Evolutionary conservation across 2,113 vertebrate species (phyloP), one percentile per base, ranked within the genome.

Genomic region (Osmerus mordax): DNA sequence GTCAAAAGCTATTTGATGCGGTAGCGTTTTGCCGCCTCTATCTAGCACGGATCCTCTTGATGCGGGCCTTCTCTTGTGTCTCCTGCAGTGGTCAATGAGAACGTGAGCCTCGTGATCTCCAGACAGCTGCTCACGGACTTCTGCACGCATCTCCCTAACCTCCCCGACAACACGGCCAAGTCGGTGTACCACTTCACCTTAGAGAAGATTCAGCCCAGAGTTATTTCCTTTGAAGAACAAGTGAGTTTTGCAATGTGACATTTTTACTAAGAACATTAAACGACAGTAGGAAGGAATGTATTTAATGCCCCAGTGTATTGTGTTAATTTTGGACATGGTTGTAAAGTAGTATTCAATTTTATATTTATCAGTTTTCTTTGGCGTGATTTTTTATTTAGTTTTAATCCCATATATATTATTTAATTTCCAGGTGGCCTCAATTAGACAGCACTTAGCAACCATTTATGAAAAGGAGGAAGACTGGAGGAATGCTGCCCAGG

Each of bases 381-480:
- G 16, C 15, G 14, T n/a, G 21, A 9, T 25, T 18, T n/a, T 21
- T 51, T 14, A 7, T 13, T 21, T 2, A 2, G 29, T 9, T 53
- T 21, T 11, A 18, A 25, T 71, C 29, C 4, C 3, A 3, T 51
- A 14, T 65, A 11, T 21, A 8, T 41, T 12, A 55, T 14, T 73
- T 59, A 4, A 60, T 55, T 15, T 32, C 18, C 78, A 99, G 97
- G 97, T 99, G 2, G 97, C 97, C 70, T 98, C 97, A 15, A 97
- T 99, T 89, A 93, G 97, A 84, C 97, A 99, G 82, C 97, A 98
- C 88, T 93, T 99, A 86, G 96, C 97, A 71, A 96, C 96, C n/a
- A 98, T 99, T 88, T 98, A 99, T 87, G 96, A 99, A 84, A 98
- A 98, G 70, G 97, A 98, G 81, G 96, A 98, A 85, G 96, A 99